Evolutionary conservation across 2,113 vertebrate genomes (phyloP).

Genomic region (Alethe diademata): DNA sequence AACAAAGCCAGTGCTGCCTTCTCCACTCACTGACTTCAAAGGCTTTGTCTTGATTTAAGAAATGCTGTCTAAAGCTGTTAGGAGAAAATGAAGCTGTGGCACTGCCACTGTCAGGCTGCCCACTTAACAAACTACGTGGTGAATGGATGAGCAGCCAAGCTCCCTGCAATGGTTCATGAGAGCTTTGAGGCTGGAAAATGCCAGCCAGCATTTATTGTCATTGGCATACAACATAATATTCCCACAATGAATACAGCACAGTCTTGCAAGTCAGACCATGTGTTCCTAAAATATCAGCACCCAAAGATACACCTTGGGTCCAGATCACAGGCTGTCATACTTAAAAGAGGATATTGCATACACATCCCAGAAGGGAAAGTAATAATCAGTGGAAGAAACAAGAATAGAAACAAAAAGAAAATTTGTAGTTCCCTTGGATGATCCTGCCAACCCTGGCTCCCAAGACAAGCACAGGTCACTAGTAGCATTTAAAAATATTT

Average conservation of each 20-base stretch:
- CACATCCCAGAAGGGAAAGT: background rate
- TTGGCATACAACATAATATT: background rate
- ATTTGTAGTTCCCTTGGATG: background rate
- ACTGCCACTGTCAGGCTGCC: background rate
- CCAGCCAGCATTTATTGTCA: background rate
- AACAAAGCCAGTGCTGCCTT: background rate
- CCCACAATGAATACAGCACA: background rate
- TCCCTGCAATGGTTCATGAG: background rate
- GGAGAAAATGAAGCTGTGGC: background rate
- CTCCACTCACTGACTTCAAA: slow-evolving; percentile 10
- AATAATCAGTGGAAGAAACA: background rate
- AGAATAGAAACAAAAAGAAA: background rate
- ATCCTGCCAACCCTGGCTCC: background rate
- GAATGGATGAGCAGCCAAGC: background rate
- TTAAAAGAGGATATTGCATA: background rate
- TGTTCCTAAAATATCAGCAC: background rate
- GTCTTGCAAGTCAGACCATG: background rate
- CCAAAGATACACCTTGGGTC: background rate
- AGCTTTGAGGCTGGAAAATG: background rate
- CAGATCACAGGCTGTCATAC: background rate
- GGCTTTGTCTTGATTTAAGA: slow-evolving; percentile 31
- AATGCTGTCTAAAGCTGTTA: background rate
- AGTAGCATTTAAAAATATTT: background rate
- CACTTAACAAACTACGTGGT: background rate
- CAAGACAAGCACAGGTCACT: too few relatives aligned